Evolutionary conservation across 1,140 invertebrate genomes (phyloP), one percentile per base, ranked within the genome.

Genomic region (Spodoptera frugiperda): DNA sequence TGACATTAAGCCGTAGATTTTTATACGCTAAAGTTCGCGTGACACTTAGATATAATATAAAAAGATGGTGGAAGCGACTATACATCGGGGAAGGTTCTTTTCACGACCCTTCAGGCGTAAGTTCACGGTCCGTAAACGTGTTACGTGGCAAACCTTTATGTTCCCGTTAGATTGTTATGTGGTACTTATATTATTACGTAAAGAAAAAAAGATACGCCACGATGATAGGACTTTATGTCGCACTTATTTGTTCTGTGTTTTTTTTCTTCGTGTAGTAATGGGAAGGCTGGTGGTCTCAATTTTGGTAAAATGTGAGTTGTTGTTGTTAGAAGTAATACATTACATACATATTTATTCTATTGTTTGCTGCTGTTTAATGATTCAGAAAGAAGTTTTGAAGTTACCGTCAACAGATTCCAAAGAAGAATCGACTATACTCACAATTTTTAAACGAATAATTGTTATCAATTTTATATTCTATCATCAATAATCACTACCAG

Each of bases 101-200:
- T 44, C 46, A 68, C 14, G 65, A 21, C 48, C 30, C 46, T 25
- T 68, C 48, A 68, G 25, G 65, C 65, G 65, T 68, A 46, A 15
- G 19, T 9, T 49, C 21, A 25, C 3, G 48, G 11, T 14, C 10
- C 21, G 17, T 53, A 49, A 68, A 51, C 8, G 48, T 61, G 57
- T 61, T 61, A 61, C 57, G 30, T 39, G 30, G 57, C n/a, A n/a
- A 61, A 61, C 57, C 57, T 61, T 61, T 61, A 61, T 44, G 33
- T 61, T 61, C 33, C 39, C n/a, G 33, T 61, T 39, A 44, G 61
- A 65, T 65, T 46, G 61, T 65, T 49, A 48, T 49, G 11, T 12
- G 33, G 44, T 17, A 21, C 57, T 55, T 55, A 55, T 55, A 17
- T 55, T 55, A 55, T 55, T 25, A 55, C 54, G 19, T 55, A 55